A percentile compares a stretch with the other conserved stretches of the same genome.
Evolutionary conservation across 2,113 vertebrate genomes (phyloP).

Genomic region (Notothenia rossii): DNA sequence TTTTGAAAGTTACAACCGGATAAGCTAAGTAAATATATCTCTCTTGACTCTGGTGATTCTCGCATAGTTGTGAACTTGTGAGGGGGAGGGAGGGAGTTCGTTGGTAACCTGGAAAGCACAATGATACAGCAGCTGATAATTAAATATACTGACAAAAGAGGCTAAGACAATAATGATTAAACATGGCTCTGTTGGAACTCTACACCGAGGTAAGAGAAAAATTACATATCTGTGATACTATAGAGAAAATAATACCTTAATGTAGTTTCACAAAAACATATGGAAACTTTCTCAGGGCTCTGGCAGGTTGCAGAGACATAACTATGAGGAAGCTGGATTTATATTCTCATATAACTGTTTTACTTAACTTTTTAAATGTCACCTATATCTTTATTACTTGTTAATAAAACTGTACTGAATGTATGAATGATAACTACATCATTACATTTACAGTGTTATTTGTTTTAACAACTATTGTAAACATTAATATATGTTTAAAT

Average conservation of each 20-base stretch:
- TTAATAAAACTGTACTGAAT: neutral
- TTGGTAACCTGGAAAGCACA: slow-evolving; percentile 38
- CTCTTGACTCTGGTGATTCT: slow-evolving; percentile 1
- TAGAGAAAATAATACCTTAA: neutral
- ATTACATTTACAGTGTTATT: neutral
- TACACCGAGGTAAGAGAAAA: slow-evolving; percentile 90
- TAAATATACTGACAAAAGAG: neutral
- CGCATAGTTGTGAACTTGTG: slow-evolving; percentile 4
- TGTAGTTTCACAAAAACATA: slow-evolving; percentile 54
- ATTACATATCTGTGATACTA: neutral
- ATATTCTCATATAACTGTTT: no score
- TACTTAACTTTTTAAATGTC: neutral
- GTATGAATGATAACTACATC: neutral
- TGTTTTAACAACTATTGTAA: neutral
- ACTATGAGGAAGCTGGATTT: neutral
- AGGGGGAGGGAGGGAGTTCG: slow-evolving; percentile 1
- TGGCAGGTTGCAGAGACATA: slow-evolving; percentile 2
- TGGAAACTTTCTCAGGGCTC: slow-evolving; percentile 57
- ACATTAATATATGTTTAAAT: neutral
- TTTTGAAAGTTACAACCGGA: slow-evolving; percentile 31
- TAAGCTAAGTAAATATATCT: accelerated
- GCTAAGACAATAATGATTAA: slow-evolving; percentile 43
- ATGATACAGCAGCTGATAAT: slow-evolving; percentile 36
- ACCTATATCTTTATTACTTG: neutral
- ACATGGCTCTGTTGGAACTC: slow-evolving; percentile 91